Evolutionary conservation across 2,113 vertebrate genomes (phyloP).

Genomic region (Symphodus melops): DNA sequence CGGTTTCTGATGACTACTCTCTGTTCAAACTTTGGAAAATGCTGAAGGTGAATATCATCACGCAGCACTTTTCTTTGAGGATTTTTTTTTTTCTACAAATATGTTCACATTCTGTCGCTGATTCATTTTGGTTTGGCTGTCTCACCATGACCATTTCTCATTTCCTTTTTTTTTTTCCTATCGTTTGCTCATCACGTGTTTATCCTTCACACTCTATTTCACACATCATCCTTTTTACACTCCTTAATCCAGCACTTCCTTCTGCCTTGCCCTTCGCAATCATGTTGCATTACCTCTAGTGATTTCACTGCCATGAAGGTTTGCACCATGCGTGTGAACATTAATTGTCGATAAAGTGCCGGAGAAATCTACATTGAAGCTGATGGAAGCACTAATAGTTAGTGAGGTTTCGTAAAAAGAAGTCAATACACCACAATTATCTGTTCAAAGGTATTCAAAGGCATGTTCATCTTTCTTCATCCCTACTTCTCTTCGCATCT

Average conservation of each 20-base stretch:
- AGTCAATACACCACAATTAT: slow-evolving; percentile 11
- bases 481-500: not conserved
- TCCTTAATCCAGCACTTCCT: slow-evolving; percentile 13
- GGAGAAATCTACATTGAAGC: slow-evolving; percentile 4
- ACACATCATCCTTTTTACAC: not conserved
- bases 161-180: not conserved
- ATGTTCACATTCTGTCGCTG: not conserved
- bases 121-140: slow-evolving; percentile 1
- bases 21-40: not conserved
- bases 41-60: not conserved
- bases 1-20: not conserved
- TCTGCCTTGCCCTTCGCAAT: slow-evolving; percentile 15
- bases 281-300: slow-evolving; percentile 27
- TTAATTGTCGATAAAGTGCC: slow-evolving; percentile 32
- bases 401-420: slow-evolving; percentile 22
- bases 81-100: not conserved
- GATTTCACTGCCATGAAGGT: slow-evolving; percentile 4
- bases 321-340: not conserved
- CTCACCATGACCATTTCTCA: not conserved
- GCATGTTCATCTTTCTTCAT: slow-evolving; percentile 25
- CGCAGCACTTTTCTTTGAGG: not conserved
- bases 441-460: slow-evolving; percentile 20
- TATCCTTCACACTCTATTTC: slow-evolving; percentile 39
- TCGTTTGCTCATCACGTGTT: slow-evolving; percentile 22
- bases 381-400: slow-evolving; percentile 25